Evolutionary conservation across 2,113 vertebrate species (phyloP).

Genomic region (Gopherus flavomarginatus): DNA sequence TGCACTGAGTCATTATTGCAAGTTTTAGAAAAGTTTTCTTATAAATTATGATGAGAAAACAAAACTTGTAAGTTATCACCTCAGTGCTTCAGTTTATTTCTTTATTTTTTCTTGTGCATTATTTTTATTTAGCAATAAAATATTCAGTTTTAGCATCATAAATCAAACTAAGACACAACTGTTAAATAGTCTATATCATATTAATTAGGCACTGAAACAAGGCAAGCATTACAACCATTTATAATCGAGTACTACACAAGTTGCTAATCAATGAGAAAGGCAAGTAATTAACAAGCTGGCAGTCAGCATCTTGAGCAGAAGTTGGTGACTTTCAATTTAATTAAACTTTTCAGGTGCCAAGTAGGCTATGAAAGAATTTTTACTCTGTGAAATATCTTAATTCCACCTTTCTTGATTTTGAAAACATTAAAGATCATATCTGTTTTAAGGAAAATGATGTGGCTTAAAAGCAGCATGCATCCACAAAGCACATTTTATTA

Average conservation of each 20-base stretch:
- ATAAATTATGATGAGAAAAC: not conserved
- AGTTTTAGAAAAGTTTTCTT: conserved; percentile 1
- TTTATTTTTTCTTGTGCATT: not conserved
- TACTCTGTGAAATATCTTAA: conserved; percentile 38
- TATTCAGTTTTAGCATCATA: conserved; percentile 20
- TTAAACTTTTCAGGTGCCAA: conserved; percentile 74
- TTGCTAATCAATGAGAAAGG: conserved; percentile 77
- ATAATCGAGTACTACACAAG: conserved; percentile 55
- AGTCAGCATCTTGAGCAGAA: conserved; percentile 71
- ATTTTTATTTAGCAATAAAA: conserved; percentile 50
- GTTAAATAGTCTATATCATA: conserved; percentile 70
- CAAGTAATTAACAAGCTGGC: conserved; percentile 77
- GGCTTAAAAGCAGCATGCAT: not conserved
- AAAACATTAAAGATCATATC: not conserved
- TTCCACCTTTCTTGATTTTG: conserved; percentile 40
- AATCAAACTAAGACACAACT: conserved; percentile 45
- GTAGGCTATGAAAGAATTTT: conserved; percentile 55
- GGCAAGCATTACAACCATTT: conserved; percentile 59
- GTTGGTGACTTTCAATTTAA: conserved; percentile 76
- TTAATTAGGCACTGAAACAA: conserved; percentile 73
- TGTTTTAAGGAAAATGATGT: not conserved
- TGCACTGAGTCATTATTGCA: not conserved
- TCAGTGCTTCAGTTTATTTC: not conserved
- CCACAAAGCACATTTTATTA: not conserved
- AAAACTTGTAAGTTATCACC: not conserved